phyloP scores from a whole-genome alignment of 2,113 vertebrate species.

The Brachypodius melanocephalos region DNA sequence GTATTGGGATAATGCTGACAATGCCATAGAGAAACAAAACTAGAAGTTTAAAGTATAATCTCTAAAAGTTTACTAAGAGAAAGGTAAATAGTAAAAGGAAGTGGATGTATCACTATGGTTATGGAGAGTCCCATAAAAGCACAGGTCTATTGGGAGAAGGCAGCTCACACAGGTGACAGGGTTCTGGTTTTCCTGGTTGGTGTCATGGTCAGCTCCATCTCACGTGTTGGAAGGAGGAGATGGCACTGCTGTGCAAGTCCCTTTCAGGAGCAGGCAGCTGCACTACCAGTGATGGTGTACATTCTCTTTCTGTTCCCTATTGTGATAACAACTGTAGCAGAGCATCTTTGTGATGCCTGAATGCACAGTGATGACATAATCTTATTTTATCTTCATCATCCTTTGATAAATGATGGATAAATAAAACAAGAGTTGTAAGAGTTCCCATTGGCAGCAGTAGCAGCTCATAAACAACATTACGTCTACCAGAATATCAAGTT shows the following conservation, averaged over 20 bases:
- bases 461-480: not conserved
- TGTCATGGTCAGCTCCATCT: not conserved
- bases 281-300: not conserved
- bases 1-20: not conserved
- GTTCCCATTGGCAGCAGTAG: not conserved
- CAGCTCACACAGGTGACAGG: not conserved
- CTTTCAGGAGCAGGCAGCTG: not conserved
- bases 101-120: not conserved
- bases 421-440: not conserved
- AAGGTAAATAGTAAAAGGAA: not conserved
- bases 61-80: not conserved
- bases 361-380: not conserved
- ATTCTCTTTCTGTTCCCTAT: not conserved
- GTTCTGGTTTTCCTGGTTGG: not conserved
- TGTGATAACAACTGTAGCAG: not conserved
- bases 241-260: not conserved
- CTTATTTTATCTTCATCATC: not conserved
- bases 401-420: not conserved
- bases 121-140: not conserved
- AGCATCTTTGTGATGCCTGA: not conserved
- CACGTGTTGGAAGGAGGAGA: not conserved
- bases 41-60: not conserved
- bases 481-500: not conserved
- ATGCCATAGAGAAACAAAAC: not conserved
- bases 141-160: rapidly evolving